Conservation (phyloP, 2,888 invertebrate genomes). For the Aphrophora alni region DNA sequence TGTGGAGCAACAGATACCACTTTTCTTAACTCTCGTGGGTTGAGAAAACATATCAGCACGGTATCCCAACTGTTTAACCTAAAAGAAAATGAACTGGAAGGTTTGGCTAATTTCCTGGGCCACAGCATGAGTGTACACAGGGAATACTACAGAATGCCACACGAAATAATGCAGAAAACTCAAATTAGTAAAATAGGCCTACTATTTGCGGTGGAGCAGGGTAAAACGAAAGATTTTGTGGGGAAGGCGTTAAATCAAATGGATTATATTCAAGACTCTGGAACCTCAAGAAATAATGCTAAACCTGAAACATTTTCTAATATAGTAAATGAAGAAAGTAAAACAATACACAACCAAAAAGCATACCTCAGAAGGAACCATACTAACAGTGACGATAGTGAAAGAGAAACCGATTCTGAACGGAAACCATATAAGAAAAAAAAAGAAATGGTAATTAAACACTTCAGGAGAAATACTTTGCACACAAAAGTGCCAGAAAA, state of each 20-base stretch:
- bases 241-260: neutral
- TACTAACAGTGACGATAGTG: neutral
- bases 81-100: neutral
- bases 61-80: neutral
- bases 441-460: neutral
- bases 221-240: neutral
- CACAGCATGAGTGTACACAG: neutral
- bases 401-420: neutral
- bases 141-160: neutral
- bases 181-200: slow-evolving; percentile 14
- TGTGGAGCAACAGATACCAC: neutral
- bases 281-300: no score
- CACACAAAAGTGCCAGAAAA: neutral
- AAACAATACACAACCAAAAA: neutral
- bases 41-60: neutral
- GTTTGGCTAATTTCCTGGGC: neutral
- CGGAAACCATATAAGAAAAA: neutral
- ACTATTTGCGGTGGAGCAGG: neutral
- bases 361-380: neutral
- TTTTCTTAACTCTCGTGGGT: neutral
- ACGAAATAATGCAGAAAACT: neutral
- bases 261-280: no score
- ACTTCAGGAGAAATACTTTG: neutral
- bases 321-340: neutral
- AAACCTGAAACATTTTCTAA: neutral